phyloP scores from a whole-genome alignment of 2,113 vertebrate genomes.

The Gallinago jamesoni region DNA sequence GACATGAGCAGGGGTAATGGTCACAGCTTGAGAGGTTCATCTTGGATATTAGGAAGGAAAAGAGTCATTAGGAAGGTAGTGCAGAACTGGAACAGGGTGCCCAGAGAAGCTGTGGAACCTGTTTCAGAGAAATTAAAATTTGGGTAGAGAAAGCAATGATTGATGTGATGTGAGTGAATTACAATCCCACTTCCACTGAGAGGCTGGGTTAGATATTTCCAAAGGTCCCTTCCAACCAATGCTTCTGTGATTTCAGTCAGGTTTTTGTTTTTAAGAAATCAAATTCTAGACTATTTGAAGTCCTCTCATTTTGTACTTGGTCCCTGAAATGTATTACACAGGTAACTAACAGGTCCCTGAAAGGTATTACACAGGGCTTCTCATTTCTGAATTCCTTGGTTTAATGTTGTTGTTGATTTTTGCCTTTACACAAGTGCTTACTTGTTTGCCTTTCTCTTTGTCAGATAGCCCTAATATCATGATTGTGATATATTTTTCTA shows the following conservation, averaged over 20 bases:
- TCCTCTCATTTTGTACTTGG: not conserved
- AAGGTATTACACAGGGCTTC: not conserved
- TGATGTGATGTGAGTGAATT: not conserved
- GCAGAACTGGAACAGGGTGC: not conserved
- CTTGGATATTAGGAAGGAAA: not conserved
- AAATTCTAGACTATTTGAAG: not conserved
- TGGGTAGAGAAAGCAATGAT: accelerated
- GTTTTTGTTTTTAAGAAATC: not conserved
- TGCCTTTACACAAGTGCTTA: not conserved
- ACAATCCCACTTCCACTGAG: not conserved
- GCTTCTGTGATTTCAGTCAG: not conserved
- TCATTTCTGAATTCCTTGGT: not conserved
- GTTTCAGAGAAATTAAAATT: not conserved
- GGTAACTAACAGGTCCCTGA: not conserved
- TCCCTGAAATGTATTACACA: not conserved
- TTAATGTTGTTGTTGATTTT: not conserved
- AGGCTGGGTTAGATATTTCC: not conserved
- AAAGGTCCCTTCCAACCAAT: not conserved
- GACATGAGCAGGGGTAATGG: accelerated
- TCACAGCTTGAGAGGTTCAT: not conserved
- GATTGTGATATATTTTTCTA: not conserved
- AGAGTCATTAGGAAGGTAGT: not conserved
- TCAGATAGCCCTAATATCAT: not conserved
- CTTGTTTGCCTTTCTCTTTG: not conserved
- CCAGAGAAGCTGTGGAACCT: not conserved